These are phyloP conservation scores for Alligator sinensis DNA, from an alignment of 2,113 vertebrate genomes.

Conservation along the genomic window DNA sequence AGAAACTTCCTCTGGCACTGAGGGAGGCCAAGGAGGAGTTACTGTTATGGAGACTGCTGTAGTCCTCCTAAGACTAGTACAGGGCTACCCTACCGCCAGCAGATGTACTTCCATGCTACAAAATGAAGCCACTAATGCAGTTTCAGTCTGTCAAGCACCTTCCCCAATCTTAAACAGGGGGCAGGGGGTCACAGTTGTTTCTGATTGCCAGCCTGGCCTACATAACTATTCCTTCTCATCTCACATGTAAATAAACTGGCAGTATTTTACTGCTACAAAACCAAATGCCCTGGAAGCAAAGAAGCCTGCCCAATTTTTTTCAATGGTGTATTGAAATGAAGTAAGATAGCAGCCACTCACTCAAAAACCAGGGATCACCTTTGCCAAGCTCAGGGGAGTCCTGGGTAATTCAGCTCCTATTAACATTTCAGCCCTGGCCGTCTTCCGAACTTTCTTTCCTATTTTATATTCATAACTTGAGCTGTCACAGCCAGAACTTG, in stretches of 20 bases:
- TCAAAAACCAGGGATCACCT: conserved; percentile 51
- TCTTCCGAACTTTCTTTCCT: conserved; percentile 46
- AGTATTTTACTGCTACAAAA: neutral
- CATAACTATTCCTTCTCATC: neutral
- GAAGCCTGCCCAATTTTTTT: neutral
- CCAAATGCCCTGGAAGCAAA: neutral
- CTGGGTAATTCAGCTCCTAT: conserved; percentile 44
- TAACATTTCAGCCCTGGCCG: conserved; percentile 44
- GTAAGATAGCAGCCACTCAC: neutral
- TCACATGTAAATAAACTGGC: neutral
- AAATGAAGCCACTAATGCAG: fast-evolving
- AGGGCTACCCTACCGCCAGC: neutral
- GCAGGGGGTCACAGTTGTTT: neutral
- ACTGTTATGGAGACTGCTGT: neutral
- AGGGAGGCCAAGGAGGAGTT: neutral
- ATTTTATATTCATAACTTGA: conserved; percentile 69
- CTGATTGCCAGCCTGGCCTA: neutral
- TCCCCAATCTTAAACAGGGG: neutral
- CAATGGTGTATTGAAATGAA: neutral
- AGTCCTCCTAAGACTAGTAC: neutral
- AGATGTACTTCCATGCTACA: neutral
- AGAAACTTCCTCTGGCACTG: neutral
- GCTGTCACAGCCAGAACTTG: conserved; percentile 53
- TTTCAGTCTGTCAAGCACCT: neutral
- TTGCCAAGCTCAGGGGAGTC: conserved; percentile 1